phyloP scores from a whole-genome alignment of 2,888 invertebrate genomes.

The Drosophila hawaiiensis region DNA sequence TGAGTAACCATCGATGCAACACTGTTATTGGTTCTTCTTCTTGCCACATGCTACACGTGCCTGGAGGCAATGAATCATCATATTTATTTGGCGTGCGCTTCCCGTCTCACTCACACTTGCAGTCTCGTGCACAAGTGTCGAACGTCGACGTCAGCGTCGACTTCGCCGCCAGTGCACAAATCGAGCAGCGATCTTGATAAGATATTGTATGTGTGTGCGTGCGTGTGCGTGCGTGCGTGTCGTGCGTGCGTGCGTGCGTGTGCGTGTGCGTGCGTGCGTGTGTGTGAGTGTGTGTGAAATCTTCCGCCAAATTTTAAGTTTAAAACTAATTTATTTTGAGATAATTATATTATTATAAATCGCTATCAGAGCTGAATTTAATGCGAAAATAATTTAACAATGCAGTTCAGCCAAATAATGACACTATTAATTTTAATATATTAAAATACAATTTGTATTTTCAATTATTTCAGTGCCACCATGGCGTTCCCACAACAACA shows the following conservation, averaged over 20 bases:
- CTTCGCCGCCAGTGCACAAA: constrained; percentile 4
- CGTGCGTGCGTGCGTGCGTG: no score
- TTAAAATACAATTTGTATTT: constrained; percentile 15
- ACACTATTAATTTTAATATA: constrained; percentile 22
- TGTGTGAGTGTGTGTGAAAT: not conserved
- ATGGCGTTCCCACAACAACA: constrained; percentile 90
- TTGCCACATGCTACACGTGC: constrained; percentile 44
- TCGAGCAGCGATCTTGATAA: constrained; percentile 8
- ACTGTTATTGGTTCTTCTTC: not conserved
- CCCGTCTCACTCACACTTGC: constrained; percentile 1
- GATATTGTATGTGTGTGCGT: not conserved
- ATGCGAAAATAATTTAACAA: not conserved
- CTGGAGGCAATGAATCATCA: constrained; percentile 30
- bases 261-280: not conserved
- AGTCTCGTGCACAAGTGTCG: not conserved
- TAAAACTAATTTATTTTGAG: not conserved
- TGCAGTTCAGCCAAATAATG: constrained; percentile 29
- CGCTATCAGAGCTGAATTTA: not conserved
- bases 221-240: not conserved
- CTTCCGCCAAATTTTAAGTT: not conserved
- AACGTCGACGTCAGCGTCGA: not conserved
- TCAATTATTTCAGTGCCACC: constrained; percentile 90
- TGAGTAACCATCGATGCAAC: constrained; percentile 34
- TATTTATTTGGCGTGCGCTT: constrained; percentile 6
- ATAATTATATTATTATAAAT: not conserved